Base-by-base conservation (phyloP, 2,888 invertebrate genomes). In the Lordiphosa fenestrarum region DNA sequence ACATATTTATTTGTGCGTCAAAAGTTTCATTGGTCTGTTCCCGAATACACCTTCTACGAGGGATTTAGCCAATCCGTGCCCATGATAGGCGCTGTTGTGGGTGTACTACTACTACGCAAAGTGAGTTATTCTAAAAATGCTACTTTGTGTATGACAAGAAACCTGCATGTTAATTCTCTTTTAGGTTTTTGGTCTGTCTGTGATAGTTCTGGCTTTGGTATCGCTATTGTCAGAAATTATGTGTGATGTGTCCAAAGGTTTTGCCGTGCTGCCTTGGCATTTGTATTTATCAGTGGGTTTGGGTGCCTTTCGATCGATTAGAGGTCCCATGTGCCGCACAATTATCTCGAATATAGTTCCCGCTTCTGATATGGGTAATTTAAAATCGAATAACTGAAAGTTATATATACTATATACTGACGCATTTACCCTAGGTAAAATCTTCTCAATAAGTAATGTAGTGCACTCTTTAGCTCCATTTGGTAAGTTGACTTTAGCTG, bases 381-480 rank as follows among this genome's bases (percentile, higher is more conserved):
- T 19, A 50, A 37, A 10, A 38, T 13, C 4, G 4, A 1, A 13
- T 25, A 25, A 7, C 25, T 7, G 7, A 25, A 7, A 7, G 7
- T 15, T 15, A 2, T 1, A 15, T 2, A 15, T 1, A 25, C 6
- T 25, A 25, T 25, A 7, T 7, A 7, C 25, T 30, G 3, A 30
- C 25, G 3, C 9, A 30, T 30, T 30, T 30, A 3, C 9, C 3
- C 3, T 30, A 89, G 93, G 93, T 4, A 93, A 94, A 89, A 91
- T 94, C n/a, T 94, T 94, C 82, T 92, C 94, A 0, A 88, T 94
- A 35, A 91, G 93, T 77, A 91, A 93, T 30, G 91, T 92, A 0
- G 78, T 93, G 13, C 94, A 94, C 88, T 92, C 93, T 2, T 69
- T 92, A 30, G 90, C 92, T 6, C 93, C 93, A 0, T 89, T 94